These are phyloP conservation scores for Paramormyrops kingsleyae DNA, from an alignment of 2,113 vertebrate species.

Conservation along the genomic window DNA sequence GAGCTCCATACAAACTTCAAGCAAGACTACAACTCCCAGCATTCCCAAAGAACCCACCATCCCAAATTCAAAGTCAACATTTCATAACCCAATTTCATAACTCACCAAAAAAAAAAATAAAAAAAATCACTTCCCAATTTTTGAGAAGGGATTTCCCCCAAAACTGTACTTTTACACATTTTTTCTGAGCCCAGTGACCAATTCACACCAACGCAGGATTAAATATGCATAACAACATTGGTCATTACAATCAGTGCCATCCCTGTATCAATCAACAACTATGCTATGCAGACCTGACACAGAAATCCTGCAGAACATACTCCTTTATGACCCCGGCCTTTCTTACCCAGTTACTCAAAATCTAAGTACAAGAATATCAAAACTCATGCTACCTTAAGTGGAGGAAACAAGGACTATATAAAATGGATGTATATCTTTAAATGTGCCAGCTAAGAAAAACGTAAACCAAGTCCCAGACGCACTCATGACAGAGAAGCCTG, in stretches of 20 bases:
- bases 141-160: background rate
- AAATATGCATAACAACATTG: background rate
- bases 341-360: background rate
- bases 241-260: background rate
- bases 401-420: background rate
- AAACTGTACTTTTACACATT: background rate
- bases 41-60: too few relatives aligned
- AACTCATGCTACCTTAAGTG: background rate
- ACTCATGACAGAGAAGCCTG: background rate
- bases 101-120: background rate
- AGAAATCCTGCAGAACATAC: background rate
- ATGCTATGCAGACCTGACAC: too few relatives aligned
- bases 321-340: background rate
- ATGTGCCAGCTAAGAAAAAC: background rate
- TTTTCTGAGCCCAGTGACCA: background rate
- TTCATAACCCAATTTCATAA: background rate
- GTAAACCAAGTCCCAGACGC: background rate
- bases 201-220: background rate
- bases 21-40: background rate
- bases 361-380: slow-evolving; percentile 11
- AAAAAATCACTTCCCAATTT: background rate
- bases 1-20: background rate
- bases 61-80: background rate
- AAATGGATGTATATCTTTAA: background rate
- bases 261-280: background rate